Conservation (phyloP, 2,888 invertebrate genomes). For the Spisula solida region DNA sequence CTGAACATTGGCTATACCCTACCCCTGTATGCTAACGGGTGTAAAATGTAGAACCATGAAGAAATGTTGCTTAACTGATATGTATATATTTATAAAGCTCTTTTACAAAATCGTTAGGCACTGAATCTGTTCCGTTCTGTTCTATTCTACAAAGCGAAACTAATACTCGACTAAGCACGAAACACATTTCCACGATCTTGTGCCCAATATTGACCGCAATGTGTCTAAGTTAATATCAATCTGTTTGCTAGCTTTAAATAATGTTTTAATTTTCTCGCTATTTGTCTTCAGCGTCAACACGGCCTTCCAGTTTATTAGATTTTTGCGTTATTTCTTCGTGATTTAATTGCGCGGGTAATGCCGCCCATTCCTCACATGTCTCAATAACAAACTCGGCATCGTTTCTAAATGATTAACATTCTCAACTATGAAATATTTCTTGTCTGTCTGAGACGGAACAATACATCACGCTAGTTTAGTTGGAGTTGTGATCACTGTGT, state of each 20-base stretch:
- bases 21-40: no score
- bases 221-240: constrained; percentile 43
- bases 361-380: constrained; percentile 32
- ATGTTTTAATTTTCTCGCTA: constrained; percentile 60
- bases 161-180: not conserved
- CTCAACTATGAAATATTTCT: not conserved
- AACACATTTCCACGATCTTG: not conserved
- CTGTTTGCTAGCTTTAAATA: constrained; percentile 59
- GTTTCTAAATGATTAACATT: constrained; percentile 25
- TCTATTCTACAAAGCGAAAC: not conserved
- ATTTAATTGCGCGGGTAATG: constrained; percentile 37
- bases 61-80: no score
- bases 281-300: constrained; percentile 57
- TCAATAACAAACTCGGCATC: constrained; percentile 20
- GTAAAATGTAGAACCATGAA: no score
- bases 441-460: not conserved
- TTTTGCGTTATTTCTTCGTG: constrained; percentile 37
- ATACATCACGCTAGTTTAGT: not conserved
- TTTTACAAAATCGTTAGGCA: no score
- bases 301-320: constrained; percentile 56
- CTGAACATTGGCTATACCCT: no score
- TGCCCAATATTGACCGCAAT: constrained; percentile 13
- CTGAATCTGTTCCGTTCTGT: no score
- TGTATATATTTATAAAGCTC: no score
- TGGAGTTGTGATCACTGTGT: not conserved